phyloP scores from a whole-genome alignment of 2,797 vertebrate genomes.

The Pantherophis alleghaniensis region DNA sequence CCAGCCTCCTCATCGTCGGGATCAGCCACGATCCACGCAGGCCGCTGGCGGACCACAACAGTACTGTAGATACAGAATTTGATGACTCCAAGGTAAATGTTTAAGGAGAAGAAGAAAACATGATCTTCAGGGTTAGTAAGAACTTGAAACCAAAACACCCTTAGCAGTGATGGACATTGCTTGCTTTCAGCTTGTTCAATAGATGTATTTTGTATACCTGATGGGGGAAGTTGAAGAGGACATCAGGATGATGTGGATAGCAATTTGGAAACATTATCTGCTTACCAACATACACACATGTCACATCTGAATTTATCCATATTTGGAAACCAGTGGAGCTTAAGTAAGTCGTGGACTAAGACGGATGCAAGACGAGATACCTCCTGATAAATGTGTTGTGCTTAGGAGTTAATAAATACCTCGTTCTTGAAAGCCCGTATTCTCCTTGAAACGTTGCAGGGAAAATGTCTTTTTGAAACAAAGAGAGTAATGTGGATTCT shows the following conservation, averaged over 20 bases:
- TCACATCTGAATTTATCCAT: neutral
- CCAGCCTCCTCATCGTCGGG: too few species aligned
- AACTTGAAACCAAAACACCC: neutral
- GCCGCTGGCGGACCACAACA: too few species aligned
- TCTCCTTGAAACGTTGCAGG: neutral
- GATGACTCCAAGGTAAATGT: neutral
- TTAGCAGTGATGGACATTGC: neutral
- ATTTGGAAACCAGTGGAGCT: neutral
- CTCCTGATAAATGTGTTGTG: neutral
- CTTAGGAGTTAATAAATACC: neutral
- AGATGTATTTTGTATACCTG: neutral
- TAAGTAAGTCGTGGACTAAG: too few species aligned
- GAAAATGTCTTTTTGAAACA: neutral
- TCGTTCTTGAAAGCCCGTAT: neutral
- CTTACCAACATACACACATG: neutral
- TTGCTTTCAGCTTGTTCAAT: neutral
- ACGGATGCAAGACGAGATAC: neutral
- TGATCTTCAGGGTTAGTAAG: neutral
- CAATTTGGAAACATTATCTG: neutral
- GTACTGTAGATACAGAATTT: neutral
- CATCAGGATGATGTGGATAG: neutral
- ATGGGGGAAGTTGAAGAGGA: neutral
- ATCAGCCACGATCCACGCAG: too few species aligned
- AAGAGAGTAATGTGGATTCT: neutral
- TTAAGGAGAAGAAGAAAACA: neutral